A percentile compares a stretch with the other conserved stretches of the same genome.
phyloP scores from a whole-genome alignment of 2,888 invertebrate genomes.

The Tigriopus californicus region DNA sequence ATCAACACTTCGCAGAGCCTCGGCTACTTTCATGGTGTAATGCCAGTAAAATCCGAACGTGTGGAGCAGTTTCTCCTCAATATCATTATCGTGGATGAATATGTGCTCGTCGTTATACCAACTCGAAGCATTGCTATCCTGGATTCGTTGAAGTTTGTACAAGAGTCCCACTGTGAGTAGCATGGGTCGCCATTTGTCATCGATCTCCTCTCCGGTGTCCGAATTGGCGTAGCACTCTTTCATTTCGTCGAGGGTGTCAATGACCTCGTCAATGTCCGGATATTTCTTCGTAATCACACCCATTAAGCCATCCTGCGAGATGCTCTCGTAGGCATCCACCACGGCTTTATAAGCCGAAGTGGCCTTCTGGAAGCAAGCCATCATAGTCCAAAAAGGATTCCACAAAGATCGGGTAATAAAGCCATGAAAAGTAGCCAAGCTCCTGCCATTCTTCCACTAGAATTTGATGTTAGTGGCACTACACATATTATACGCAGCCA shows the following conservation, averaged over 20 bases:
- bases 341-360: too few species aligned
- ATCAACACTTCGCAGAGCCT: background rate
- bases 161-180: background rate
- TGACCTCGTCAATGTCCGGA: background rate
- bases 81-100: background rate
- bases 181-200: constrained; percentile 1
- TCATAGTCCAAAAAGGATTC: too few species aligned
- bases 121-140: background rate
- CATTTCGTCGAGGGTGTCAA: background rate
- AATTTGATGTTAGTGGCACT: too few species aligned
- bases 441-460: too few species aligned
- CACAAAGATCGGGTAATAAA: too few species aligned
- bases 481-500: too few species aligned
- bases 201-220: background rate
- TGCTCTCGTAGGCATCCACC: too few species aligned
- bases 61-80: background rate
- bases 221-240: background rate
- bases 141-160: constrained; percentile 9
- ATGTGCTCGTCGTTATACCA: constrained; percentile 8
- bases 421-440: too few species aligned
- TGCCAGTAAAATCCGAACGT: constrained; percentile 9
- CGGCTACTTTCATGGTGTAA: background rate
- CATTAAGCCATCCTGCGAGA: too few species aligned
- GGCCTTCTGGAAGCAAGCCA: too few species aligned
- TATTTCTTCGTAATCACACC: background rate